Conservation (phyloP, 2,113 vertebrate species). For the Pygoscelis antarcticus region DNA sequence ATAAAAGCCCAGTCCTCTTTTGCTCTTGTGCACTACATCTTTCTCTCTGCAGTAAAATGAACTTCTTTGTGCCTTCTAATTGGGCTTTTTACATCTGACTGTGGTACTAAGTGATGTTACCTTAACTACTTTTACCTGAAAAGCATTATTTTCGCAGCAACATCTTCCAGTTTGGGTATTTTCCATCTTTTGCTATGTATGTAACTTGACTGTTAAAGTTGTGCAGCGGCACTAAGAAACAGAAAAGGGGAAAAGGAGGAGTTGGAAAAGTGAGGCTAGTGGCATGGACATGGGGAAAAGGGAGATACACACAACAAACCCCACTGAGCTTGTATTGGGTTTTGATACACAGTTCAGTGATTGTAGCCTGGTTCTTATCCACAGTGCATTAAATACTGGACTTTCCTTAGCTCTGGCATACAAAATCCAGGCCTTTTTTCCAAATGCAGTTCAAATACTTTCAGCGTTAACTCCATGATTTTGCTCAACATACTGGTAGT, state of each 20-base stretch:
- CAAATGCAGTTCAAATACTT: not conserved
- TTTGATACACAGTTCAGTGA: not conserved
- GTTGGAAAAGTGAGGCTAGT: not conserved
- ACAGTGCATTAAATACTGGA: not conserved
- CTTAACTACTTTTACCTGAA: not conserved
- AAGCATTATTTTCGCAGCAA: not conserved
- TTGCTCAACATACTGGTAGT: not conserved
- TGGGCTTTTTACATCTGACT: slow-evolving; percentile 5
- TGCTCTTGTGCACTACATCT: not conserved
- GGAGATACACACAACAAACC: not conserved
- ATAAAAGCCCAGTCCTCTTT: not conserved
- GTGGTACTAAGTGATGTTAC: not conserved
- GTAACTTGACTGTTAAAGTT: not conserved
- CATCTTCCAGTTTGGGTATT: not conserved
- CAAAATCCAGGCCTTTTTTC: not conserved
- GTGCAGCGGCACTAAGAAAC: not conserved
- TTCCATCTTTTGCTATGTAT: not conserved
- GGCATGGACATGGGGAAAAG: not conserved
- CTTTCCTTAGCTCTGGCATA: not conserved
- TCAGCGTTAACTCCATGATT: not conserved
- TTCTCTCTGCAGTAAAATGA: not conserved
- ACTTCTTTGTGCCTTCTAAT: not conserved
- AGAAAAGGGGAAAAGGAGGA: not conserved
- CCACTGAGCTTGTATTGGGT: not conserved
- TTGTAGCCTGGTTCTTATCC: not conserved